Conservation (phyloP, 1,140 invertebrate species). For the Metaphire vulgaris region DNA sequence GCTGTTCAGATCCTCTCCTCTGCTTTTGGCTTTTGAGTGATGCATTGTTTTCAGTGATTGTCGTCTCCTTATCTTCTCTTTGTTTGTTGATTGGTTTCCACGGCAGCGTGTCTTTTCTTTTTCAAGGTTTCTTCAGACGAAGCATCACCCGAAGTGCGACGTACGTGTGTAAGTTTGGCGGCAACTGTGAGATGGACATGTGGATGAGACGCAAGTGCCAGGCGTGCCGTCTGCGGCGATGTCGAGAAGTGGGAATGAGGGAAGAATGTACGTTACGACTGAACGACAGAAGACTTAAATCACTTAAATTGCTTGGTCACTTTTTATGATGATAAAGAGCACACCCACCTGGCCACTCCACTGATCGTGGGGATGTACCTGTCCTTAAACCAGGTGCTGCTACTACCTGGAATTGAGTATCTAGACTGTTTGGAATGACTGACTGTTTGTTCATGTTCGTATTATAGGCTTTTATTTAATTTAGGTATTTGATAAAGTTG, state of each 20-base stretch:
- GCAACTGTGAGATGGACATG: slow-evolving; percentile 98
- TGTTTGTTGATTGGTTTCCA: no score
- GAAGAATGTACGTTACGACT: slow-evolving; percentile 72
- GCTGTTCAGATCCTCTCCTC: not conserved
- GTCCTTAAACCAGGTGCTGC: no score
- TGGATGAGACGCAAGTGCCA: slow-evolving; percentile 99
- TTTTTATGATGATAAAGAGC: not conserved
- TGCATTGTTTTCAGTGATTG: not conserved
- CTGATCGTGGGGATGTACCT: no score
- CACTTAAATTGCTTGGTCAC: not conserved
- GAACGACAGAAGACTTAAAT: not conserved
- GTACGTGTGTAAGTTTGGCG: slow-evolving; percentile 96
- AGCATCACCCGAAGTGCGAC: slow-evolving; percentile 96
- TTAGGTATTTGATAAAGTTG: not conserved
- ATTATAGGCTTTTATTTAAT: not conserved
- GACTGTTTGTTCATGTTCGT: not conserved
- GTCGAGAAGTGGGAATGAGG: slow-evolving; percentile 93
- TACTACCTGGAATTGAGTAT: not conserved
- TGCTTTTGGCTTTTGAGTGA: not conserved
- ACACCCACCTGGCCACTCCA: no score
- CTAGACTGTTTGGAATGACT: not conserved
- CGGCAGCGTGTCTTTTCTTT: no score
- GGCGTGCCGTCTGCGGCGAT: slow-evolving; percentile 93
- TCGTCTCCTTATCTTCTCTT: no score
- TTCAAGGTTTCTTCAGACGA: slow-evolving; percentile 84